Conservation (phyloP, 2,888 invertebrate species). For the Prosopocoilus inquinatus region DNA sequence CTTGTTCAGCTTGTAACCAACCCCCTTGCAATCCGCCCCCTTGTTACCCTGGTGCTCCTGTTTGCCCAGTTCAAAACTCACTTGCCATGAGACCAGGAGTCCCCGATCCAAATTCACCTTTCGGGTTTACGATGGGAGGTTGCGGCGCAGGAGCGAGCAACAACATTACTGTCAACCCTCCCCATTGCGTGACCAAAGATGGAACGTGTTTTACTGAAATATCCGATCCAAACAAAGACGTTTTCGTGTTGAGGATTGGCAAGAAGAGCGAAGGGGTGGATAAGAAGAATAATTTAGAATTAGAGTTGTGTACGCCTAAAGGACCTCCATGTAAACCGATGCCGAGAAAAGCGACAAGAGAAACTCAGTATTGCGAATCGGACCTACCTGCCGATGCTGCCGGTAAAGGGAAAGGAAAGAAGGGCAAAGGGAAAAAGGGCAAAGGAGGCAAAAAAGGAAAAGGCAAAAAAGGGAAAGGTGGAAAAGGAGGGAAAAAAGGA, state of each 20-base stretch:
- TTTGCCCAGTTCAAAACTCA: constrained; percentile 17
- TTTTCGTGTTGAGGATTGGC: constrained; percentile 71
- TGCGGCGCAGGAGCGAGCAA: constrained; percentile 32
- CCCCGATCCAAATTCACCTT: constrained; percentile 36
- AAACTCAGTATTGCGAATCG: constrained; percentile 66
- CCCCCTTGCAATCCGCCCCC: constrained; percentile 6
- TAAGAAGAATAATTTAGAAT: constrained; percentile 68
- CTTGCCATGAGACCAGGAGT: constrained; percentile 38
- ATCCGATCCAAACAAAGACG: constrained; percentile 67
- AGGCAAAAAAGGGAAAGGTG: constrained; percentile 27
- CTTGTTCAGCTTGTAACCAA: neutral
- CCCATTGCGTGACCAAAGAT: constrained; percentile 54
- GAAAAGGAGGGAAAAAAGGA: constrained; percentile 15
- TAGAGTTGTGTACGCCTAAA: constrained; percentile 72
- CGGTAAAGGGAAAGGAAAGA: constrained; percentile 24
- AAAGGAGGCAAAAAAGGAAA: constrained; percentile 30
- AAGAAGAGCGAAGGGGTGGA: constrained; percentile 70
- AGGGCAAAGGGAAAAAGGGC: constrained; percentile 21
- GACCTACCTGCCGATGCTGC: constrained; percentile 34
- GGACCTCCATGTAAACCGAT: constrained; percentile 60
- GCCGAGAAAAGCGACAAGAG: constrained; percentile 61
- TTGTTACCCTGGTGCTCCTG: neutral
- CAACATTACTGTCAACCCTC: constrained; percentile 46
- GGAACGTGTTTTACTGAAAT: constrained; percentile 60
- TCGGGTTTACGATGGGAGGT: constrained; percentile 35